Base-by-base conservation (phyloP, 2,797 vertebrate genomes). In the Holocentrus rufus region DNA sequence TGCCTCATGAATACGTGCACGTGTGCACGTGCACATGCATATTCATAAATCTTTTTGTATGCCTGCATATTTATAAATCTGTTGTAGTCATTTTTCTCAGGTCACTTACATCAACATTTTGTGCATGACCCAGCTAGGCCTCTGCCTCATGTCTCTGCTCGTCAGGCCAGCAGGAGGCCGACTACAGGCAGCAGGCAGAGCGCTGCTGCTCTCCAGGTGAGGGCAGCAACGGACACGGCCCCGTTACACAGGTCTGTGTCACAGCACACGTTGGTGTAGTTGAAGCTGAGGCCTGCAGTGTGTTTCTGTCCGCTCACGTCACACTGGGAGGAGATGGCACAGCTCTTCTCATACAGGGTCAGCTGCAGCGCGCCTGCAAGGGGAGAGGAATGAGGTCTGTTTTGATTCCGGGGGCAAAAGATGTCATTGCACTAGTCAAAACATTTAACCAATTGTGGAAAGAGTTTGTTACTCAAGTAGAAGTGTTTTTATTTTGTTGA, bases 171-270 rank as follows among this genome's bases (percentile, higher is more conserved):
- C 79, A 91, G 74, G 18, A 89, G 65, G 65, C 39, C 0, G 53
- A 90, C 23, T 0, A 47, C 71, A 4, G 85, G 79, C 72, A 91
- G 74, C 76, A 91, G 76, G 42, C 80, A 73, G 56, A 93, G 76
- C 27, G 61, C 27, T 0, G 15, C 72, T 53, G 47, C 59, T 8
- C 62, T n/a, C 82, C 85, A 87, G 79, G 65, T 31, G 81, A 79
- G 80, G 56, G 71, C 55, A 31, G 53, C 55, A 36, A 54, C 0
- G 9, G 73, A 9, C 13, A 1, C 25, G 0, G 81, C 92, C 1
- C 71, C 22, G 65, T 95, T 96, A 65, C 95, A 95, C n/a, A 95
- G 92, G 86, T 96, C 92, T 0, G 87, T 93, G 25, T 95, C 89
- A 1, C 95, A 96, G 92, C 95, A 95, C 4, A 75, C 60, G 42